These are phyloP conservation scores for Smutsia temminckii DNA, from an alignment of 2,797 vertebrate species.

Conservation along the genomic window DNA sequence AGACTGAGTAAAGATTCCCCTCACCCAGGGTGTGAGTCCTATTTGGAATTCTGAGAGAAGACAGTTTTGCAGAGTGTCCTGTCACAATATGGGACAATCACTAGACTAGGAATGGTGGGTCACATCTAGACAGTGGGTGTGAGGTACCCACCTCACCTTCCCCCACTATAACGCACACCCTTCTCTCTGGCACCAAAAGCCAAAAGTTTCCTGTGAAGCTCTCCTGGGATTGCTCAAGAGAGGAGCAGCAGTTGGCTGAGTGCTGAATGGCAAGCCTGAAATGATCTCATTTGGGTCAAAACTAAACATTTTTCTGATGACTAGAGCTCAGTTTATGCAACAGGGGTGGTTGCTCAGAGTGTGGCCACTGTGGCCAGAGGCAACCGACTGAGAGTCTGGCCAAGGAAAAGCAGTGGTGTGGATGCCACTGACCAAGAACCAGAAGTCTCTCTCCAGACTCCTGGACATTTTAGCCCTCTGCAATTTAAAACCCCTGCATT, in stretches of 20 bases:
- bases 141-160: neutral
- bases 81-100: neutral
- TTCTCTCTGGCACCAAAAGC: neutral
- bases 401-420: neutral
- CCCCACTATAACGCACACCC: neutral
- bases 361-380: neutral
- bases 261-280: neutral
- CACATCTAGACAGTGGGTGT: neutral
- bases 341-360: neutral
- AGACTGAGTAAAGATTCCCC: neutral
- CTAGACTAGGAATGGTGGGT: neutral
- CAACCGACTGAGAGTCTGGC: neutral
- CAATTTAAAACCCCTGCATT: neutral
- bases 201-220: neutral
- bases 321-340: neutral
- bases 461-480: neutral
- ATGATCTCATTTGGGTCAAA: neutral
- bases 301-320: neutral
- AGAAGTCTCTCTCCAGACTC: neutral
- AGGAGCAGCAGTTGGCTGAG: neutral
- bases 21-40: neutral
- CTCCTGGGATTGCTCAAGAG: neutral
- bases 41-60: neutral
- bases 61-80: neutral
- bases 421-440: neutral